phyloP scores from a whole-genome alignment of 1,140 invertebrate genomes.

The Aphelinus certus region DNA sequence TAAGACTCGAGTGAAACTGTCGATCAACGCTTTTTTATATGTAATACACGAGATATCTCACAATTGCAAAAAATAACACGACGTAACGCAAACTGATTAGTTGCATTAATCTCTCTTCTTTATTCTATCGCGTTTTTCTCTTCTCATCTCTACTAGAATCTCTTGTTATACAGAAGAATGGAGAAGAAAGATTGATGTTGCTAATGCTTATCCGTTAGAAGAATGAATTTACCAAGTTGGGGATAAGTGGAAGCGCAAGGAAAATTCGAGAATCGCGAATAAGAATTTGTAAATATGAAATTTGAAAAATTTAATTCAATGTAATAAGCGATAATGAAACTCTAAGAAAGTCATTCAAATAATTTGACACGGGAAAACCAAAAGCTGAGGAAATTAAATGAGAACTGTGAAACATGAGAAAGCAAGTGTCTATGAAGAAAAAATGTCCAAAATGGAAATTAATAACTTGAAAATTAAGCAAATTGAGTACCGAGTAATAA shows the following conservation, averaged over 20 bases:
- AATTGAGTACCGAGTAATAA: slow-evolving; percentile 33
- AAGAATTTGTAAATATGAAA: slow-evolving; percentile 32
- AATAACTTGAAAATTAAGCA: slow-evolving; percentile 31
- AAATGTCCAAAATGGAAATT: slow-evolving; percentile 34
- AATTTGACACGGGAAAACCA: slow-evolving; percentile 22
- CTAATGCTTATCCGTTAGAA: slow-evolving; percentile 13
- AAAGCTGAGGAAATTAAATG: slow-evolving; percentile 20
- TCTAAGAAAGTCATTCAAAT: slow-evolving; percentile 41
- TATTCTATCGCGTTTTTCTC: slow-evolving; percentile 5
- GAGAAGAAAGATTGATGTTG: slow-evolving; percentile 15
- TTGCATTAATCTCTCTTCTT: slow-evolving; percentile 26
- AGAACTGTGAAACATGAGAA: background rate
- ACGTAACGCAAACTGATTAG: slow-evolving; percentile 2
- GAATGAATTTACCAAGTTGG: slow-evolving; percentile 38
- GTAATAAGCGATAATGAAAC: slow-evolving; percentile 42
- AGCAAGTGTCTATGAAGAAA: slow-evolving; percentile 25
- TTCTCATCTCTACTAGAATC: slow-evolving; percentile 6
- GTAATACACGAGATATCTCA: slow-evolving; percentile 45
- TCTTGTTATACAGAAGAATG: slow-evolving; percentile 11
- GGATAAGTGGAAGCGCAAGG: slow-evolving; percentile 39
- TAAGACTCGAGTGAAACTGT: slow-evolving; percentile 57
- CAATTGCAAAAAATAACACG: background rate
- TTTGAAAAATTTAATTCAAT: slow-evolving; percentile 27
- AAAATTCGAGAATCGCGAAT: slow-evolving; percentile 39
- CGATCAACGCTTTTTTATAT: slow-evolving; percentile 62